Base-by-base conservation (phyloP, 2,888 invertebrate genomes). In the Machimus rusticus region DNA sequence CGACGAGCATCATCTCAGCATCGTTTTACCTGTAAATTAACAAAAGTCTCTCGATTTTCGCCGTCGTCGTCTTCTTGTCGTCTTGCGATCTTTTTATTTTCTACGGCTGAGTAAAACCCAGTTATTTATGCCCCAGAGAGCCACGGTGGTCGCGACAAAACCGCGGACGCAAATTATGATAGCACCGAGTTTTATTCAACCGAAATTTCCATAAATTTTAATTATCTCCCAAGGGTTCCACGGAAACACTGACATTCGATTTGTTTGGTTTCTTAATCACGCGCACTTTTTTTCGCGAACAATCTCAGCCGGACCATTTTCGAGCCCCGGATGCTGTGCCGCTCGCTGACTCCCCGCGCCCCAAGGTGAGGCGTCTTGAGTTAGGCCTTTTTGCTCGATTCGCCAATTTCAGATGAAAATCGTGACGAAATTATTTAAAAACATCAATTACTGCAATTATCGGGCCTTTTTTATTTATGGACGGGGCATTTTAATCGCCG, bases 201-300 rank as follows among this genome's bases (percentile, higher is more conserved):
- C 81, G 76, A 85, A 88, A 81, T 86, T 88, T 88, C 79, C 74
- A 87, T 88, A 88, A 88, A 88, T 88, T 88, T 88, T 87, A 88
- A 88, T 88, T 88, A 88, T 86, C 86, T 86, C 77, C 78, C 79
- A 79, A 66, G 78, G 86, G 86, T 86, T 79, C 86, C 78, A 66
- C 43, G 74, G 74, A 85, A 85, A 74, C 74, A 85, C 74, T 85
- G 85, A 85, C 85, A 74, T 74, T 85, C 85, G 85, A 85, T 74
- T 74, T 85, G 85, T 85, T 66, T 85, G 85, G 85, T 74, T 85
- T 85, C 85, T 85, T 85, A 85, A 85, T 85, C 85, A 74, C 74
- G 74, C 74, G 85, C 74, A 74, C 14, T 46, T 74, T 84, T 82
- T 66, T 66, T 66, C 3, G 34, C 16, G 76, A 76, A n/a, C 8